Base-by-base conservation (phyloP, 1,140 invertebrate genomes). In the Psilanteris sp. region DNA sequence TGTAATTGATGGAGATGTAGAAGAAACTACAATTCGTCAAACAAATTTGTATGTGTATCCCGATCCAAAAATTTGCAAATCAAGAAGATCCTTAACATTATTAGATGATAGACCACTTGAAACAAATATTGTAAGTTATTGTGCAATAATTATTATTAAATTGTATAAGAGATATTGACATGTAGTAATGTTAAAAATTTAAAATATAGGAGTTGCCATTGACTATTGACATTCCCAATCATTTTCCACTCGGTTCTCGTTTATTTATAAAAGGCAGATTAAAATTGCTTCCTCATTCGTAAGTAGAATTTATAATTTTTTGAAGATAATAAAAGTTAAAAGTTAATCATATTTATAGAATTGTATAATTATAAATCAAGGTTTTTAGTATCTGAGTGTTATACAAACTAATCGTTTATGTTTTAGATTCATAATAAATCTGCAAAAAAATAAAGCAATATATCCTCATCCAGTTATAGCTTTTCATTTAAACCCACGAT, bases 401-500 rank as follows among this genome's bases (percentile, higher is more conserved):
- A 29, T 34, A 13, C 24, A 15, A 26, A 36, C 48, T 36, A 16
- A 7, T 3, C 22, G 16, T n/a, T 27, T 27, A 16, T 9, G 3
- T 76, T 82, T 37, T 39, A 90, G 90, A 20, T 93, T 94, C 81
- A 91, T 90, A 68, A 87, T 94, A 14, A 93, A 94, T 88, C 81
- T 94, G 27, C 92, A 93, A 79, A 88, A 90, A 48, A 91, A 90
- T 3, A 85, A 89, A 48, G 87, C 89, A 13, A 86, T 91, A 39
- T 92, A 92, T 87, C 92, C 92, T 1, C 91, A 92, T 88, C 91
- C 91, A 4, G 79, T 84, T 9, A 91, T 93, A 29, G 87, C 90
- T 16, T 85, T 93, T 72, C 92, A 93, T 83, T 83, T 93, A 39
- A 93, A 93, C 84, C 91, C 92, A 5, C 86, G 92, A 36, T 93